Evolutionary conservation across 2,888 invertebrate species (phyloP), one percentile per base, ranked within the genome.

Genomic region (Anthophora plumipes): DNA sequence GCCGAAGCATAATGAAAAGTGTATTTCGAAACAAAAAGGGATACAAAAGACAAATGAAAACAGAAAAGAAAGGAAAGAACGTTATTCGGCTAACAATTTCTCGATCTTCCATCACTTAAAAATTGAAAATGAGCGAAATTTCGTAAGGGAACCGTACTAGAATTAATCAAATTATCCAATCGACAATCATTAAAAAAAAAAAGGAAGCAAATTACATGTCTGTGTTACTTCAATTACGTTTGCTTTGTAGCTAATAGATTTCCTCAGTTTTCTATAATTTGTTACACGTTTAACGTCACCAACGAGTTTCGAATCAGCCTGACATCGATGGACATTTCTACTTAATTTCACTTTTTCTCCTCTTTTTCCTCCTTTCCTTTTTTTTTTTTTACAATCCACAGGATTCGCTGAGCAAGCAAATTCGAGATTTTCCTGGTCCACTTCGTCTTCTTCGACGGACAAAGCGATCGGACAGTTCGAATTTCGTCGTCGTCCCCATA

Each of bases 381-480:
- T 31, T 17, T 22, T 41, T 48, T 63, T 48, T 67, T 20, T 50
- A 73, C 67, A 67, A 41, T 59, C 22, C 39, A 20, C 14, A n/a
- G 48, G 39, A 69, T 48, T 57, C 31, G 48, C 57, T 67, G 57
- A 57, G 12, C 41, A 11, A 54, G 46, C 63, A 20, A 17, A 55
- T 52, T 57, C 67, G 41, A 54, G 67, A 61, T 55, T 75, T 61
- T 41, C 54, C 60, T 8, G 41, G 52, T 59, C 52, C 46, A 77
- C 74, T 67, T 75, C 61, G 67, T 75, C 77, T 77, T 77, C 75
- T 55, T 71, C 37, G n/a, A 41, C 22, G 77, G 60, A 57, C 80
- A 75, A 63, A 77, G 77, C 82, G 77, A 75, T 79, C 74, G 68
- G 68, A 75, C 67, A 82, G 69, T 64, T 82, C 74, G 78, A 74